Conservation (phyloP, 2,797 vertebrate species). For the Perodicticus potto region DNA sequence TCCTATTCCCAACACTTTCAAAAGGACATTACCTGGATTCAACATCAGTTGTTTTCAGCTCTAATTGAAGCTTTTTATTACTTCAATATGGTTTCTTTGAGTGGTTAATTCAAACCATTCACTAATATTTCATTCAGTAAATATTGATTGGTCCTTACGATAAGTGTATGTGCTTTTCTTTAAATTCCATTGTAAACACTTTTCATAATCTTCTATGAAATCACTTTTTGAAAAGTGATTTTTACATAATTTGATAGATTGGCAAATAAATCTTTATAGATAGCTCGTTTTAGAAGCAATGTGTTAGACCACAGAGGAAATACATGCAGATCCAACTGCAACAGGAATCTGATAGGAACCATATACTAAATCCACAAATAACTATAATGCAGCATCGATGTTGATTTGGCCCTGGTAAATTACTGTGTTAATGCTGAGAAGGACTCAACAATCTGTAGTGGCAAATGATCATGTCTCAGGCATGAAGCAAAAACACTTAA, state of each 20-base stretch:
- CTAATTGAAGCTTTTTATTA: neutral
- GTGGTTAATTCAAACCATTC: neutral
- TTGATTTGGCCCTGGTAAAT: neutral
- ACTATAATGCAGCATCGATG: neutral
- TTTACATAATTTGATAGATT: neutral
- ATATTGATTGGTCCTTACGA: neutral
- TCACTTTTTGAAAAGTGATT: neutral
- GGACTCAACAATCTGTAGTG: neutral
- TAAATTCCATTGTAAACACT: neutral
- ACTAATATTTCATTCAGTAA: conserved; percentile 11
- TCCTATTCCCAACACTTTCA: neutral
- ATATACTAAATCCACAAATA: neutral
- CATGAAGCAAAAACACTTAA: neutral
- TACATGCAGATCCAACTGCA: neutral
- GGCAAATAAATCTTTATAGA: neutral
- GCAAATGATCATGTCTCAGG: neutral
- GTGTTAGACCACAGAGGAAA: neutral
- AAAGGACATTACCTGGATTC: neutral
- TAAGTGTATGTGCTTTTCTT: neutral
- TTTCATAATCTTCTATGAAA: neutral
- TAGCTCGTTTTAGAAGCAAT: neutral
- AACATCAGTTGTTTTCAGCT: neutral
- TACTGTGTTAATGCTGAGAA: neutral
- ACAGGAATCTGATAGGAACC: neutral
- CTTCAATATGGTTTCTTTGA: neutral